Conservation (phyloP, 2,797 vertebrate genomes). For the Orestias chungarensis region DNA sequence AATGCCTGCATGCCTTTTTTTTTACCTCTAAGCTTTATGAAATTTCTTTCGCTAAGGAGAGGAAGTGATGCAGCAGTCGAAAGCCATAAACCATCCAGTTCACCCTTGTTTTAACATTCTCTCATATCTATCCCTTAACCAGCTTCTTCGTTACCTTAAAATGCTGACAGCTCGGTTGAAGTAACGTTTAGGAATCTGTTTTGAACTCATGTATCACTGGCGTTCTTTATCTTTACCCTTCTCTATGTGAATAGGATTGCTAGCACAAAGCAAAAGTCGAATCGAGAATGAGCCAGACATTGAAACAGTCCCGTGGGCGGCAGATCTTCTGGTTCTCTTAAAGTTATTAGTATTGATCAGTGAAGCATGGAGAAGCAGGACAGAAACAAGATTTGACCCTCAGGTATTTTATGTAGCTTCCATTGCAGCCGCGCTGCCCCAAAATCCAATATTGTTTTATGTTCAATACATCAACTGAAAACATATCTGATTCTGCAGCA, state of each 20-base stretch:
- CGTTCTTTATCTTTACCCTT: background rate
- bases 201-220: background rate
- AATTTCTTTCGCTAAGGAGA: too few relatives aligned
- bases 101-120: background rate
- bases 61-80: background rate
- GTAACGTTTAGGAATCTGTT: background rate
- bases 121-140: background rate
- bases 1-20: too few relatives aligned
- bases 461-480: background rate
- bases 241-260: constrained; percentile 23
- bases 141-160: background rate
- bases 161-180: background rate
- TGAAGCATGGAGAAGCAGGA: constrained; percentile 1
- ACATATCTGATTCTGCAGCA: background rate
- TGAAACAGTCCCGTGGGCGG: constrained; percentile 3
- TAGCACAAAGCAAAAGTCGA: constrained; percentile 20
- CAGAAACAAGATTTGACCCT: background rate
- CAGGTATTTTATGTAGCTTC: background rate
- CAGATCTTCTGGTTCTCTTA: constrained; percentile 5
- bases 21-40: too few relatives aligned
- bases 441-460: background rate
- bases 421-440: background rate
- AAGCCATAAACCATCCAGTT: background rate
- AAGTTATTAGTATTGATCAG: constrained; percentile 28
- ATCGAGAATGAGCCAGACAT: constrained; percentile 4